Conservation (phyloP, 1,140 invertebrate species). For the Neodiprion pinetum region DNA sequence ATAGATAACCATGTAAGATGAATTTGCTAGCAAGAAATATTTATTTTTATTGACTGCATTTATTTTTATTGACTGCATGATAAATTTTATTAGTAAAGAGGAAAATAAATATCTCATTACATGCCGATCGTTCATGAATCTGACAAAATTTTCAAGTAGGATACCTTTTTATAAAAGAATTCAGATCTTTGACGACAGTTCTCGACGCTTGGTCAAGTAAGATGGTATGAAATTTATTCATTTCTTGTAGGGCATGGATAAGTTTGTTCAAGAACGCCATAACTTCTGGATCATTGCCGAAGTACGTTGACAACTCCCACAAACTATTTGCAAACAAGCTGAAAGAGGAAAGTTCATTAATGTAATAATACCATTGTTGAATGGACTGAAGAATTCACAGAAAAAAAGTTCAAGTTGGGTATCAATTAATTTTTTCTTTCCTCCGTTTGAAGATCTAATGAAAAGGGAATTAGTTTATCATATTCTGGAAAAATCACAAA, state of each 20-base stretch:
- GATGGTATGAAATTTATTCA: slow-evolving; percentile 91
- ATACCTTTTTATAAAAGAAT: slow-evolving; percentile 86
- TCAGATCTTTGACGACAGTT: slow-evolving; percentile 88
- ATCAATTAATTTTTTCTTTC: slow-evolving; percentile 24
- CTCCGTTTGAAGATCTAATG: slow-evolving; percentile 2
- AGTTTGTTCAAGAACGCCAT: slow-evolving; percentile 75
- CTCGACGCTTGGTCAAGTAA: slow-evolving; percentile 89
- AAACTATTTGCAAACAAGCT: slow-evolving; percentile 84
- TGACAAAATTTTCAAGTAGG: no score
- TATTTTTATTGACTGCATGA: no score
- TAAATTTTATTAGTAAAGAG: no score
- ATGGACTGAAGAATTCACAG: slow-evolving; percentile 11
- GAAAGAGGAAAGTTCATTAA: slow-evolving; percentile 39
- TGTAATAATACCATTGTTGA: slow-evolving; percentile 13
- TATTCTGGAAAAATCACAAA: no score
- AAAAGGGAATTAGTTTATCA: slow-evolving; percentile 21
- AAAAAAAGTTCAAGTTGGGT: slow-evolving; percentile 11
- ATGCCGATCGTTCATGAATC: no score
- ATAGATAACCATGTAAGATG: no score
- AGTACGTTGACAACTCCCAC: slow-evolving; percentile 83
- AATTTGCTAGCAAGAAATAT: no score
- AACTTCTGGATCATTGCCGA: slow-evolving; percentile 75
- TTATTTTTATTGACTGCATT: no score
- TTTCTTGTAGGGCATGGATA: slow-evolving; percentile 81
- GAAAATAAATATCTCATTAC: no score